Percentiles rank a stretch among this genome's conserved stretches.
Conservation (phyloP, 2,888 invertebrate species). For the Scaptomyza flava region DNA sequence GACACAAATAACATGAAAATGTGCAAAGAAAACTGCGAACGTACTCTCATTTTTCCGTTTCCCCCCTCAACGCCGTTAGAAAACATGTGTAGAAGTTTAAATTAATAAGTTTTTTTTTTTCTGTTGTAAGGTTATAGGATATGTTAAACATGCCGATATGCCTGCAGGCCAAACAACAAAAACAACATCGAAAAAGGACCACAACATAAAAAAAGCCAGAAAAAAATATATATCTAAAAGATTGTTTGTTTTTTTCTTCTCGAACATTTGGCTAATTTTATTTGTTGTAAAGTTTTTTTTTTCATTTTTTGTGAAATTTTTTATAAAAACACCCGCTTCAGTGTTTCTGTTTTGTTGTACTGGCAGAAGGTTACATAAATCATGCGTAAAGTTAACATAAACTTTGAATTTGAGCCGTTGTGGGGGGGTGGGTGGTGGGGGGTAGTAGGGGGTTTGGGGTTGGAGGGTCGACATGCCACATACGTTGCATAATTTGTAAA, state of each 20-base stretch:
- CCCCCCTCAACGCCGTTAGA: conserved; percentile 12
- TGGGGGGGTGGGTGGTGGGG: too few relatives aligned
- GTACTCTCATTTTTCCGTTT: not conserved
- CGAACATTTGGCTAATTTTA: conserved; percentile 72
- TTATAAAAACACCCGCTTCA: conserved; percentile 11
- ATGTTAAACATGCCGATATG: conserved; percentile 73
- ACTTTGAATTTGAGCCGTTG: conserved; percentile 62
- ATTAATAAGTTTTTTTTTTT: conserved; percentile 76
- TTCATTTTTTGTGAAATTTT: conserved; percentile 26
- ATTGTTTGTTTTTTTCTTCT: conserved; percentile 43
- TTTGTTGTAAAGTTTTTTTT: conserved; percentile 65
- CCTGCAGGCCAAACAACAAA: conserved; percentile 27
- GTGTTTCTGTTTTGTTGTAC: not conserved
- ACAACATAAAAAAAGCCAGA: conserved; percentile 41
- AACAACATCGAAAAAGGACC: conserved; percentile 29
- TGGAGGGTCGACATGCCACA: conserved; percentile 34
- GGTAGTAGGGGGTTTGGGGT: not conserved
- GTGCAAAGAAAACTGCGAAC: conserved; percentile 32
- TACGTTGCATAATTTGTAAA: conserved; percentile 61
- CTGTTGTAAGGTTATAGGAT: conserved; percentile 58
- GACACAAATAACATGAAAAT: conserved; percentile 28
- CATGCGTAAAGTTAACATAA: conserved; percentile 70
- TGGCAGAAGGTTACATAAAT: conserved; percentile 64
- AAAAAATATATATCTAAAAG: conserved; percentile 42
- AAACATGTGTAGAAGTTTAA: conserved; percentile 79